Conservation (phyloP, 2,888 invertebrate species). For the Leptopilina syphax region DNA sequence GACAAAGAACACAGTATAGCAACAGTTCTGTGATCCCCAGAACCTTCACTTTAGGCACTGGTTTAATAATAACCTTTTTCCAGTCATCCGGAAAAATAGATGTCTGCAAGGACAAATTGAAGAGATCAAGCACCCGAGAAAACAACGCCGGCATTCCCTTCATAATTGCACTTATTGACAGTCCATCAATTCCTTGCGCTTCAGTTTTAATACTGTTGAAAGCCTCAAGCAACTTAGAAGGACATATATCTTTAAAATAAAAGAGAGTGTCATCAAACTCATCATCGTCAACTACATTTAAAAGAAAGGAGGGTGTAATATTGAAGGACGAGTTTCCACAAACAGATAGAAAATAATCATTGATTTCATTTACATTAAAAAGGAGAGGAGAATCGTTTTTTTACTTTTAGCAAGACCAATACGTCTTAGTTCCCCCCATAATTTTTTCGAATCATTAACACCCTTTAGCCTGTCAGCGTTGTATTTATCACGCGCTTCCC, state of each 20-base stretch:
- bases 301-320: not conserved
- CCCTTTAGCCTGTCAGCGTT: not conserved
- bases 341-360: not conserved
- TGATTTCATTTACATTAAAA: not conserved
- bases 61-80: not conserved
- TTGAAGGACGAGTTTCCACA: not conserved
- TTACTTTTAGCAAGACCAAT: not conserved
- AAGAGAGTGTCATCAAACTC: not conserved
- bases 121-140: not conserved
- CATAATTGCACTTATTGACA: not conserved
- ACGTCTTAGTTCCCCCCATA: not conserved
- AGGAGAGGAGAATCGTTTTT: not conserved
- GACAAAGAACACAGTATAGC: not conserved
- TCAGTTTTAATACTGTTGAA: not conserved
- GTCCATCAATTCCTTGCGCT: not conserved
- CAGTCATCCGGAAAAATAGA: not conserved
- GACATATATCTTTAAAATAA: not conserved
- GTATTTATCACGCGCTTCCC: not conserved
- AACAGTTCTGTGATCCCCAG: not conserved
- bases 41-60: too few species aligned
- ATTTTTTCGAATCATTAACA: not conserved
- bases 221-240: not conserved
- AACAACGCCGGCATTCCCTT: not conserved
- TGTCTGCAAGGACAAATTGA: not conserved
- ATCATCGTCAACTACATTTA: not conserved